A percentile compares a stretch with the other conserved stretches of the same genome.
phyloP scores from a whole-genome alignment of 2,113 vertebrate species.

The Archilochus colubris region DNA sequence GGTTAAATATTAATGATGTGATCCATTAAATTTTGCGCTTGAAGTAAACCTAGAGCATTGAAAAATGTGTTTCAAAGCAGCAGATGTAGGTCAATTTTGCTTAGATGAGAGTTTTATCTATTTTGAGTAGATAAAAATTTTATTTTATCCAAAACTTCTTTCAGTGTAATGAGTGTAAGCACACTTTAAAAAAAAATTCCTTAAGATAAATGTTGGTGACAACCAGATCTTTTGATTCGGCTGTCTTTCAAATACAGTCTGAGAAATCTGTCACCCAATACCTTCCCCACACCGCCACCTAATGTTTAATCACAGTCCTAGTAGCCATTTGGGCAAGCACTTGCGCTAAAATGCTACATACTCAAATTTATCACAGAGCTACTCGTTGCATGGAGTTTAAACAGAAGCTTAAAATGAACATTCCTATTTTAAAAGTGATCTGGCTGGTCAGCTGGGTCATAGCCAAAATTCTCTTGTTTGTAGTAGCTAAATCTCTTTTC shows the following conservation, averaged over 20 bases:
- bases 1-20: neutral
- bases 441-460: neutral
- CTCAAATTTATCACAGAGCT: neutral
- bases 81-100: neutral
- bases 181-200: neutral
- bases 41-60: neutral
- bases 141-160: neutral
- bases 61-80: neutral
- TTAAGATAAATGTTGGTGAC: neutral
- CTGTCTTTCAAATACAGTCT: neutral
- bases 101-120: neutral
- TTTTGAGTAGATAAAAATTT: neutral
- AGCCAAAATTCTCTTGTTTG: neutral
- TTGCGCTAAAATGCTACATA: neutral
- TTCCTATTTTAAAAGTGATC: neutral
- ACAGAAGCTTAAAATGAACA: neutral
- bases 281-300: conserved; percentile 44
- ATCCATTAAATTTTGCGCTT: neutral
- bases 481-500: neutral
- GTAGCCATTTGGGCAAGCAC: neutral
- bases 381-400: neutral
- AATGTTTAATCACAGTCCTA: neutral
- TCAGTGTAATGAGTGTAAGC: neutral
- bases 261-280: neutral
- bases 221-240: neutral